Base-by-base conservation (phyloP, 1,140 invertebrate species). In the Phymastichus coffea region DNA sequence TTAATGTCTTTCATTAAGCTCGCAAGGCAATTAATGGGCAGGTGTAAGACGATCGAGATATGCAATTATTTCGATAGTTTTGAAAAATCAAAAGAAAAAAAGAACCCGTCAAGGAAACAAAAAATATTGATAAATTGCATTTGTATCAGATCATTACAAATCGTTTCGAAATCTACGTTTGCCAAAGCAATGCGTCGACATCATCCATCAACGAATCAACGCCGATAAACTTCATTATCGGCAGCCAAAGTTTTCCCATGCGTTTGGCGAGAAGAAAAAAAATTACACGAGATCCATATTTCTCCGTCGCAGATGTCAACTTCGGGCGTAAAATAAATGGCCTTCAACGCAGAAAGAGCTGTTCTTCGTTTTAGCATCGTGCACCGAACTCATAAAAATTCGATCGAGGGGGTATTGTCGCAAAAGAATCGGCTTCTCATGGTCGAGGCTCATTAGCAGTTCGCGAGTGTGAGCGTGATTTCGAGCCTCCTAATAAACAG, bases 401-500 rank as follows among this genome's bases (percentile, higher is more conserved):
- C 30, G 26, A 59, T 46, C 44, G 14, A n/a, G n/a, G n/a, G n/a
- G 9, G 7, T 41, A 33, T 15, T 30, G 22, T 35, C 3, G 26
- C 17, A 57, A 57, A 57, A 46, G 26, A 58, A 25, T 26, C 4
- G 1, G 3, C 43, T 46, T 47, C 25, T 46, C 43, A 17, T 47
- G 38, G n/a, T 10, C 26, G 38, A n/a, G 6, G 37, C 48, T 57
- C 44, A 43, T 57, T 57, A 57, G 46, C 26, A 30, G 46, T 15
- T 4, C 26, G 28, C 25, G 28, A 48, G 41, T 23, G 41, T 44
- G n/a, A 12, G 60, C 73, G 69, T 71, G 71, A 74, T 74, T 75
- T 66, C 64, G 63, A 6, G 63, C 68, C 61, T 68, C 66, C 68
- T 74, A 75, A 76, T 74, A 77, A 74, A 66, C 71, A 73, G 69